Percentiles rank a stretch among this genome's conserved stretches.
Conservation (phyloP, 2,888 invertebrate genomes). For the Rhimphoctona megacephalus region DNA sequence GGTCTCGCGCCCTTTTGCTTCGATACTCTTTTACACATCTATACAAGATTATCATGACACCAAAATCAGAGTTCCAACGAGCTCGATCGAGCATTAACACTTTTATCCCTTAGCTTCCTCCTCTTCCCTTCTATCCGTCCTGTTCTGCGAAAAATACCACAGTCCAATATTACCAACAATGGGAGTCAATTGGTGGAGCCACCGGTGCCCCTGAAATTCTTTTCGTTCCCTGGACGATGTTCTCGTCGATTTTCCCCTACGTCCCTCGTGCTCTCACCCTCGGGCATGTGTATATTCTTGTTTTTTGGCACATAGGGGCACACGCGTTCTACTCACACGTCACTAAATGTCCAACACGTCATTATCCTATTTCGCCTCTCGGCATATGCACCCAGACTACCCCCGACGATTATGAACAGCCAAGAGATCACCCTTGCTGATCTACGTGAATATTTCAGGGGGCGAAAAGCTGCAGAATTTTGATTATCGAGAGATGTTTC, state of each 20-base stretch:
- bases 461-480: constrained; percentile 12
- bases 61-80: constrained; percentile 54
- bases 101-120: constrained; percentile 24
- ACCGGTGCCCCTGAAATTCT: constrained; percentile 68
- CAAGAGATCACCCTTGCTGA: constrained; percentile 39
- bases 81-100: constrained; percentile 53
- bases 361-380: constrained; percentile 62
- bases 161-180: constrained; percentile 77
- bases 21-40: constrained; percentile 23
- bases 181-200: constrained; percentile 79
- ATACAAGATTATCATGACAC: constrained; percentile 49
- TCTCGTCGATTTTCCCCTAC: constrained; percentile 49
- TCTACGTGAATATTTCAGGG: constrained; percentile 21
- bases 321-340: constrained; percentile 55
- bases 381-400: constrained; percentile 62
- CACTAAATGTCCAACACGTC: constrained; percentile 53
- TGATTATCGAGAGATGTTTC: not conserved
- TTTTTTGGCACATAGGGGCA: constrained; percentile 48
- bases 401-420: constrained; percentile 44
- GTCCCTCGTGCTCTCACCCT: constrained; percentile 42
- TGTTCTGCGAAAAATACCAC: constrained; percentile 75
- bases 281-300: constrained; percentile 31
- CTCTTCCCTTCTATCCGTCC: constrained; percentile 12
- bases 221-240: constrained; percentile 51
- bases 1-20: constrained; percentile 5